Conservation (phyloP, 1,140 invertebrate species). For the Frieseomelitta varia region DNA sequence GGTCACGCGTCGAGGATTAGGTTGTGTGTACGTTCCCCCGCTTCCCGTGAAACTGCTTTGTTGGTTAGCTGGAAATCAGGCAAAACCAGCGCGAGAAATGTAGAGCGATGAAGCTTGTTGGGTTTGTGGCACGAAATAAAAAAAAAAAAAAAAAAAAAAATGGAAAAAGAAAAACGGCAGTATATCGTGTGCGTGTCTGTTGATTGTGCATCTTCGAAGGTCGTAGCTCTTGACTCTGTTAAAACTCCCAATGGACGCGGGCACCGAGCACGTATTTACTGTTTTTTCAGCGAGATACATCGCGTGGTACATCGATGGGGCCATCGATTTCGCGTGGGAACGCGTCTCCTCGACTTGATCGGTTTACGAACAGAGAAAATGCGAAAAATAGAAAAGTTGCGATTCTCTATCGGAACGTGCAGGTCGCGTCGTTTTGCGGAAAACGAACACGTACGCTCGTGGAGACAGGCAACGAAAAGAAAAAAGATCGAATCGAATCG, state of each 20-base stretch:
- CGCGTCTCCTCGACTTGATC: no score
- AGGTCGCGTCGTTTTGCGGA: neutral
- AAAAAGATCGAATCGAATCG: neutral
- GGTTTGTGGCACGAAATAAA: neutral
- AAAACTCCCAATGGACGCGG: constrained; percentile 20
- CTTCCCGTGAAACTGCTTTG: neutral
- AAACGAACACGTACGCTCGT: neutral
- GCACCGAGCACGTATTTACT: no score
- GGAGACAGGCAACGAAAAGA: neutral
- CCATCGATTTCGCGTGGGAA: no score
- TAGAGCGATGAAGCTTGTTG: neutral
- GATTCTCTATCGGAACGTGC: neutral
- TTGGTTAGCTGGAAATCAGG: neutral
- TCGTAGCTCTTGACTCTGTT: constrained; percentile 20
- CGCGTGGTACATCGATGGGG: no score
- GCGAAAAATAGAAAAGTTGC: neutral
- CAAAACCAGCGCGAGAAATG: neutral
- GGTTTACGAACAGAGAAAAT: neutral
- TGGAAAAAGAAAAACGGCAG: constrained; percentile 47
- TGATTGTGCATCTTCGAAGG: constrained; percentile 31
- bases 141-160: constrained; percentile 21
- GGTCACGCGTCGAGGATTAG: constrained; percentile 32
- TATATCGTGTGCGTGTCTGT: constrained; percentile 51
- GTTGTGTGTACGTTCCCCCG: neutral
- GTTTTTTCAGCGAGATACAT: no score